Percentiles rank a stretch among this genome's conserved stretches.
These are phyloP conservation scores for Papilio polytes DNA, from an alignment of 1,140 invertebrate genomes.

Conservation along the genomic window DNA sequence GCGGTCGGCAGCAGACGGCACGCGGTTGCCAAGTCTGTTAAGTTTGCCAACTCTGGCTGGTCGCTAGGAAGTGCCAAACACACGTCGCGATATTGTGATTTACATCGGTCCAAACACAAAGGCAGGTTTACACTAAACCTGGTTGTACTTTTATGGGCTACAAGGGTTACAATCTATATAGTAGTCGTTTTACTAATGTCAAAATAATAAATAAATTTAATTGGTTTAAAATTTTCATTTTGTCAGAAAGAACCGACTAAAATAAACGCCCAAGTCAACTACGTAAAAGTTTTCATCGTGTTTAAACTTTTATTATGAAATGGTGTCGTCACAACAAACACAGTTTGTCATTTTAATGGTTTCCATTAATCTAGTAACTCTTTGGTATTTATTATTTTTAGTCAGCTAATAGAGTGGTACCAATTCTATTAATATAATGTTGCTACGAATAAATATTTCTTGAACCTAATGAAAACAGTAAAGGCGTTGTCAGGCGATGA, in stretches of 20 bases:
- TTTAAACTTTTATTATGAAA: neutral
- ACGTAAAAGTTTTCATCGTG: neutral
- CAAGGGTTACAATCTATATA: neutral
- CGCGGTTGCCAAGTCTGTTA: constrained; percentile 9
- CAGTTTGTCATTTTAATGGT: constrained; percentile 12
- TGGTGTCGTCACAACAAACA: neutral
- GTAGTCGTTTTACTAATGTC: too few species aligned
- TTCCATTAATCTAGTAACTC: neutral
- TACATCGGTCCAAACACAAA: constrained; percentile 4
- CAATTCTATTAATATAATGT: neutral
- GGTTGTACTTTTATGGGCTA: neutral
- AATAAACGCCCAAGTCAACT: neutral
- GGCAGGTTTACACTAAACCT: neutral
- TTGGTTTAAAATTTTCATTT: too few species aligned
- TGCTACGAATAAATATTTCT: neutral
- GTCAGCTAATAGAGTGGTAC: neutral
- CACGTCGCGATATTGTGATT: constrained; percentile 22
- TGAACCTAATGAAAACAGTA: too few species aligned
- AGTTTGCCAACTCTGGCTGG: neutral
- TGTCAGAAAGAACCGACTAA: neutral
- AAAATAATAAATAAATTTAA: too few species aligned
- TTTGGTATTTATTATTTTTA: constrained; percentile 9
- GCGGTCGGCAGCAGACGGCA: neutral
- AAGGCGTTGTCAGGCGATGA: too few species aligned
- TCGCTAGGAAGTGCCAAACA: neutral